phyloP scores from a whole-genome alignment of 2,888 invertebrate genomes.

The Yponomeuta evonymella region DNA sequence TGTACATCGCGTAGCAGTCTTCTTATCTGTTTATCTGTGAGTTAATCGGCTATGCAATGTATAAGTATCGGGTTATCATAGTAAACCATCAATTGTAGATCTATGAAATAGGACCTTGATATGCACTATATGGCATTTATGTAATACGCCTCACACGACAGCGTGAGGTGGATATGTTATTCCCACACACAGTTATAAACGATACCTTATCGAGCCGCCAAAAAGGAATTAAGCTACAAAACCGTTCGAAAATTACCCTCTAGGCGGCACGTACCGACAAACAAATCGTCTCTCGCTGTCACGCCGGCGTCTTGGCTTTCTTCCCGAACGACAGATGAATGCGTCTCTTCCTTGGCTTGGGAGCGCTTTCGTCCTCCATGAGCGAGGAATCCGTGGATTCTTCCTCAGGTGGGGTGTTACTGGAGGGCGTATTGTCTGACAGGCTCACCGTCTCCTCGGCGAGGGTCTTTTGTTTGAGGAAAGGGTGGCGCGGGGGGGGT shows the following conservation, averaged over 20 bases:
- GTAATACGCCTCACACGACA: no score
- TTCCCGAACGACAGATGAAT: constrained; percentile 80
- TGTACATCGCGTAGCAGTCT: no score
- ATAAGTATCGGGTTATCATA: no score
- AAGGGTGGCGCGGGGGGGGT: constrained; percentile 40
- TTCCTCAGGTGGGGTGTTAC: constrained; percentile 74
- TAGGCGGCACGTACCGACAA: not conserved
- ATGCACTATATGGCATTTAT: no score
- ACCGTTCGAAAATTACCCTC: not conserved
- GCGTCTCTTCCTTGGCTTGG: constrained; percentile 76
- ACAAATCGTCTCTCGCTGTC: constrained; percentile 32
- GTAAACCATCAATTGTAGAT: no score
- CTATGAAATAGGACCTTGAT: no score
- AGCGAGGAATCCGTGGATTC: constrained; percentile 84
- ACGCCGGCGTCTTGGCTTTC: constrained; percentile 74
- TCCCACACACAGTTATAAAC: no score
- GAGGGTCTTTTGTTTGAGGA: constrained; percentile 33
- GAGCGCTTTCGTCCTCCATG: constrained; percentile 76
- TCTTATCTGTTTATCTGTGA: no score
- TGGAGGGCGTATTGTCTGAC: constrained; percentile 46
- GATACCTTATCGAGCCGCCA: not conserved
- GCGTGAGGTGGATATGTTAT: no score
- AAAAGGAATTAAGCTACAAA: not conserved
- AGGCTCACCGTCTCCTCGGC: constrained; percentile 30
- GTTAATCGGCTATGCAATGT: no score